Base-by-base conservation (phyloP, 2,113 vertebrate species). In the Campylomormyrus numenius region DNA sequence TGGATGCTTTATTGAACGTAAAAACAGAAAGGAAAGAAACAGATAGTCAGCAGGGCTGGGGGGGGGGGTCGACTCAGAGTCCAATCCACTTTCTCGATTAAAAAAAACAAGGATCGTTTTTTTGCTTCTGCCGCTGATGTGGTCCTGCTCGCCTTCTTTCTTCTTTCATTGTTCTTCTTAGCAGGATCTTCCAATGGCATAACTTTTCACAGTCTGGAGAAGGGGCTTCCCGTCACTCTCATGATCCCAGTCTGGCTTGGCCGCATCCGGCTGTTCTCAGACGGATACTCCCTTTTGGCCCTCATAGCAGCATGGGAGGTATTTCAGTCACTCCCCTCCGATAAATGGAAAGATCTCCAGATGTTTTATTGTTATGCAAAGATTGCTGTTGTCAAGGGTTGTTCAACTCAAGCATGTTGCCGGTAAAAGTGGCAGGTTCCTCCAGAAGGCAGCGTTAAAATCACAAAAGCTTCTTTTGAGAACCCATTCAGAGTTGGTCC, bases 51-150 rank as follows among this genome's bases (percentile, higher is more conserved):
- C 5, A 21, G 49, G 86, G 88, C 88, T 46, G 85, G 93, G 88
- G 48, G 89, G 89, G 90, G 77, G 39, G 70, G 90, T 95, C 95
- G 7, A 8, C 95, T 95, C 95, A 95, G 96, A 96, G 96, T 96
- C 95, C 95, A 96, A 96, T 96, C 96, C 96, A 95, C 96, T 95
- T 96, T 95, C 96, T 96, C 95, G 89, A 70, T 70, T 95, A 96
- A 95, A 95, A 95, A 96, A 95, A 95, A 94, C 94, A 93, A 93
- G 45, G 70, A 84, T 88, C 24, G n/a, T 35, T 90, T 80, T 42
- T 87, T 90, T 0, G 53, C 31, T 85, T 74, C 7, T 89, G 62
- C 74, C 24, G 45, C 46, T 49, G 4, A 39, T 15, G 17, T 19
- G 5, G 8, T 19, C 48, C 17, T 58, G 3, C 24, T n/a, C 39